These are phyloP conservation scores for Apotomis capreana DNA, from an alignment of 2,888 invertebrate species.

Conservation along the genomic window DNA sequence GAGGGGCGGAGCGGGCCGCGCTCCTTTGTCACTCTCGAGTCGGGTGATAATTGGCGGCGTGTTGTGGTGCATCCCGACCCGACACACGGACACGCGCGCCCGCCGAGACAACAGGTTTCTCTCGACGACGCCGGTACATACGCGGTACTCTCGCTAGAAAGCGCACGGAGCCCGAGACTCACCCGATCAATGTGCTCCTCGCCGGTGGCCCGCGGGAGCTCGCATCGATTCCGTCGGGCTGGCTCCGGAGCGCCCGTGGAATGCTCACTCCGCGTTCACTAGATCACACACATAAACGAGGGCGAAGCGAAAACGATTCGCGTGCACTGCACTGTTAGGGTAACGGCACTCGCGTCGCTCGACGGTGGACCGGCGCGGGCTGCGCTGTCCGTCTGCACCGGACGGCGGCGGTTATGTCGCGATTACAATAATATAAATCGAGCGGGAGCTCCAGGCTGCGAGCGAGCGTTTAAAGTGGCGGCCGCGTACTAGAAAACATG, in stretches of 20 bases:
- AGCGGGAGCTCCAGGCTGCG: conserved; percentile 51
- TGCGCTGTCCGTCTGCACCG: conserved; percentile 34
- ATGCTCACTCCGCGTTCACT: conserved; percentile 63
- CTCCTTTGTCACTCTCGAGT: conserved; percentile 45
- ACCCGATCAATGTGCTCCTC: conserved; percentile 78
- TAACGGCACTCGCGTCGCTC: conserved; percentile 47
- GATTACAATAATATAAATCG: conserved; percentile 53
- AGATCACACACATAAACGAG: conserved; percentile 66
- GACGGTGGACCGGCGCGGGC: not conserved
- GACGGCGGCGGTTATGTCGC: conserved; percentile 50
- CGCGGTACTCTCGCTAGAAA: conserved; percentile 44
- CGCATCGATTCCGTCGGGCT: conserved; percentile 67
- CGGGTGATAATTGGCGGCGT: conserved; percentile 47
- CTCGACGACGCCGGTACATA: conserved; percentile 44
- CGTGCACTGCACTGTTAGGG: conserved; percentile 61
- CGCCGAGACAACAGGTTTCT: conserved; percentile 50
- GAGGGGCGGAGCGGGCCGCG: conserved; percentile 47
- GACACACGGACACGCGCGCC: conserved; percentile 45
- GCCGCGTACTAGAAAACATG: conserved; percentile 77
- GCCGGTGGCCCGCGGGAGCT: conserved; percentile 64
- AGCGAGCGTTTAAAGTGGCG: conserved; percentile 65
- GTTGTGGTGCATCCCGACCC: conserved; percentile 41
- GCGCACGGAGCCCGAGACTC: conserved; percentile 56
- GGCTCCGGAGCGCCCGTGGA: conserved; percentile 60
- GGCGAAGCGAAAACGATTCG: conserved; percentile 68